Evolutionary conservation across 2,797 vertebrate species (phyloP).

Genomic region (Hylomyscus alleni): DNA sequence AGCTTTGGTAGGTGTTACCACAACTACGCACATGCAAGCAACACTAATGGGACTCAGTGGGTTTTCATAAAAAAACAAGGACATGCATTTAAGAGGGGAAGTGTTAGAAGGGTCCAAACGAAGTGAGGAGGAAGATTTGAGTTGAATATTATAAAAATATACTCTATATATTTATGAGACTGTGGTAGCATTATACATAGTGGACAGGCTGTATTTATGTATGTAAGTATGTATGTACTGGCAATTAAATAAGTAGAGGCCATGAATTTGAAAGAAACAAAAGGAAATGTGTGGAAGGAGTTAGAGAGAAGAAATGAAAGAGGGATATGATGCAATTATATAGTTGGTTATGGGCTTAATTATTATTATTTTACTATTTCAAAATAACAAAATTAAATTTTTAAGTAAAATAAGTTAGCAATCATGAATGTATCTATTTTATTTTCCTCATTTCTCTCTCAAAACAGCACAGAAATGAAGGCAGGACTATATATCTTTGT

Average conservation of each 20-base stretch:
- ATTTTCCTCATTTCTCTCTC: not conserved
- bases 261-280: not conserved
- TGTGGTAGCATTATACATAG: not conserved
- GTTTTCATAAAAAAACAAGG: not conserved
- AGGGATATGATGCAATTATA: not conserved
- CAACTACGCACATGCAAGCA: not conserved
- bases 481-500: not conserved
- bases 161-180: not conserved
- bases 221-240: not conserved
- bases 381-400: not conserved
- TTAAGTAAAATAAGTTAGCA: not conserved
- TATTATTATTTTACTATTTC: not conserved
- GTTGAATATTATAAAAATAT: not conserved
- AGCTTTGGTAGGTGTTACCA: not conserved
- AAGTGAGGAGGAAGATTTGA: not conserved
- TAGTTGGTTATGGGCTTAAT: no score
- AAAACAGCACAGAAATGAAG: slow-evolving; percentile 34
- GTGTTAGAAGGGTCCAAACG: not conserved
- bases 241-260: not conserved
- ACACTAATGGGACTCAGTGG: not conserved
- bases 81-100: not conserved
- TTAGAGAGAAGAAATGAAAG: not conserved
- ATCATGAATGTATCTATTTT: not conserved
- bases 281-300: not conserved
- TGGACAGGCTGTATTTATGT: not conserved